These are phyloP conservation scores for Perca schrenkii DNA, from an alignment of 2,113 vertebrate genomes.

Conservation along the genomic window DNA sequence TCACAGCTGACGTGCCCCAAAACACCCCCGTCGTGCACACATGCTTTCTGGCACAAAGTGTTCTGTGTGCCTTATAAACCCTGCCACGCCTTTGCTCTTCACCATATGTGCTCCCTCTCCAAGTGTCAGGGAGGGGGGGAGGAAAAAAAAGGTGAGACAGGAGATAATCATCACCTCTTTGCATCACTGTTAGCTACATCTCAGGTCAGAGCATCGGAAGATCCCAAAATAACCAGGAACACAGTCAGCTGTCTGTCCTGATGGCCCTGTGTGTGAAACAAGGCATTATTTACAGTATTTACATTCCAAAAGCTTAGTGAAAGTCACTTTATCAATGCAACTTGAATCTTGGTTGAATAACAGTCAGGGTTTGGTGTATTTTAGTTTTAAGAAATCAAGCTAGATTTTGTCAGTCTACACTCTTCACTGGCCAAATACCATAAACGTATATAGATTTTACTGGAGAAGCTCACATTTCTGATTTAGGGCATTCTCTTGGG, in stretches of 20 bases:
- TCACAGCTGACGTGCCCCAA: conserved; percentile 47
- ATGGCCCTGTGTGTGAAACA: conserved; percentile 45
- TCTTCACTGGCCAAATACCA: conserved; percentile 53
- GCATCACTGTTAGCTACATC: conserved; percentile 72
- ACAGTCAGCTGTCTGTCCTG: conserved; percentile 55
- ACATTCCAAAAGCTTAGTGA: conserved; percentile 75
- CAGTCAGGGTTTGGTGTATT: conserved; percentile 64
- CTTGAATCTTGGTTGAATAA: conserved; percentile 37
- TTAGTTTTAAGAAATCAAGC: conserved; percentile 52
- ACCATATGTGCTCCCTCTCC: conserved; percentile 72
- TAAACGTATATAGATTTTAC: conserved; percentile 32
- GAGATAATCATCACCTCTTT: conserved; percentile 75
- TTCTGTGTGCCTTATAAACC: conserved; percentile 74
- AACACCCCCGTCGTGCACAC: conserved; percentile 71
- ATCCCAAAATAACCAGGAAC: conserved; percentile 69
- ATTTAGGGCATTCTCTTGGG: conserved; percentile 65
- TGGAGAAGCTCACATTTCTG: conserved; percentile 51
- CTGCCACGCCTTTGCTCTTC: conserved; percentile 64
- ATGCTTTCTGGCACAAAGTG: conserved; percentile 81
- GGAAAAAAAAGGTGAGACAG: conserved; percentile 61
- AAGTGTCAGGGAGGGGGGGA: conserved; percentile 53
- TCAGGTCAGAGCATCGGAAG: conserved; percentile 71
- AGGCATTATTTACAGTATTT: conserved; percentile 40
- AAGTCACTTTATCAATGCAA: conserved; percentile 67
- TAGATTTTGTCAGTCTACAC: conserved; percentile 32